Conservation (phyloP, 2,113 vertebrate species). For the Cariama cristata region DNA sequence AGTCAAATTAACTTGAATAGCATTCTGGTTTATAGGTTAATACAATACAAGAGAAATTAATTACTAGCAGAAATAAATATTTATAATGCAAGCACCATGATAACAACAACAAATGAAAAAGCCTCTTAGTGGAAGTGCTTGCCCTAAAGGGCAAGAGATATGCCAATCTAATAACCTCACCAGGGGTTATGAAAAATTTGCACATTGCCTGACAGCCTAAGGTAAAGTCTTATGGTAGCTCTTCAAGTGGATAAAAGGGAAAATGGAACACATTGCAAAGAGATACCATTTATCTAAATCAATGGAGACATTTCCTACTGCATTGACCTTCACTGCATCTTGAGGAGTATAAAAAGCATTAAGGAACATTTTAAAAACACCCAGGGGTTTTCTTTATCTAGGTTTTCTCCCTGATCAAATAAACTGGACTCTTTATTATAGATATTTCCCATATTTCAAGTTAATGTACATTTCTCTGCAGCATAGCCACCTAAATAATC, state of each 20-base stretch:
- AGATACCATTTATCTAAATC: constrained; percentile 72
- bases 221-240: constrained; percentile 54
- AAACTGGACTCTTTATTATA: constrained; percentile 54
- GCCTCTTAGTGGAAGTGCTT: constrained; percentile 4
- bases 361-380: constrained; percentile 51
- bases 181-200: constrained; percentile 64
- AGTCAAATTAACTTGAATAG: neutral
- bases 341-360: constrained; percentile 48
- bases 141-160: constrained; percentile 49
- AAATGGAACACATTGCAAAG: constrained; percentile 61
- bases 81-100: neutral
- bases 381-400: constrained; percentile 48
- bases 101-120: constrained; percentile 18
- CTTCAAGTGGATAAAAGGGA: constrained; percentile 69
- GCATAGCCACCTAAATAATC: constrained; percentile 43
- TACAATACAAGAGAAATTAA: constrained; percentile 43
- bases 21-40: neutral
- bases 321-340: constrained; percentile 71
- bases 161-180: constrained; percentile 62
- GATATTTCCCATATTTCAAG: constrained; percentile 51
- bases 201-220: constrained; percentile 50
- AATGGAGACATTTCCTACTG: constrained; percentile 53
- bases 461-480: constrained; percentile 39
- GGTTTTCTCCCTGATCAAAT: constrained; percentile 45
- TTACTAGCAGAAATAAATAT: constrained; percentile 33